Percentiles rank a stretch among this genome's conserved stretches.
Conservation (phyloP, 2,888 invertebrate species). For the Leuctra nigra region DNA sequence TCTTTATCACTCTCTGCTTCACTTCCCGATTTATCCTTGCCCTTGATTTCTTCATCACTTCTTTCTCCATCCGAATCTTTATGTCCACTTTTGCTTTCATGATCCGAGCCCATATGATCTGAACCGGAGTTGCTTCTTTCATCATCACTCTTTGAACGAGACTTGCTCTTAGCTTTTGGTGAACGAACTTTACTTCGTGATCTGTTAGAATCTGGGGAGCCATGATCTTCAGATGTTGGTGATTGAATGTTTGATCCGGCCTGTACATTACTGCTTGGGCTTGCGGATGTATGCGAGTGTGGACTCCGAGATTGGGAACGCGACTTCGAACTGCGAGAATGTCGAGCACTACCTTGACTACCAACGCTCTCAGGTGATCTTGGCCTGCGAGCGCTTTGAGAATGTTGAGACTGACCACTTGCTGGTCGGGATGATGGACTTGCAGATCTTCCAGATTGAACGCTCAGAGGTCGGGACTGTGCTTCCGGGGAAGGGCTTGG, state of each 20-base stretch:
- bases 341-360: constrained; percentile 27
- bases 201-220: background rate
- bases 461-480: constrained; percentile 6
- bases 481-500: constrained; percentile 19
- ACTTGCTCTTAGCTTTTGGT: constrained; percentile 24
- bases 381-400: no score
- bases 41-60: constrained; percentile 32
- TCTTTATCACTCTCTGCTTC: constrained; percentile 44
- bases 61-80: constrained; percentile 36
- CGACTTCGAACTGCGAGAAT: constrained; percentile 6
- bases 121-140: constrained; percentile 33
- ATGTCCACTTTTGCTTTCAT: constrained; percentile 21
- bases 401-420: constrained; percentile 37
- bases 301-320: background rate
- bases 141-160: constrained; percentile 29
- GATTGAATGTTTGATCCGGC: no score
- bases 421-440: constrained; percentile 34
- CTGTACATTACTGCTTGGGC: background rate
- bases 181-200: background rate
- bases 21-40: constrained; percentile 34
- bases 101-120: constrained; percentile 33
- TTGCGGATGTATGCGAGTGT: constrained; percentile 9
- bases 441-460: constrained; percentile 5
- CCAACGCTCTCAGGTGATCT: no score
- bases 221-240: background rate